Base-by-base conservation (phyloP, 2,888 invertebrate species). In the Notodonta dromedarius region DNA sequence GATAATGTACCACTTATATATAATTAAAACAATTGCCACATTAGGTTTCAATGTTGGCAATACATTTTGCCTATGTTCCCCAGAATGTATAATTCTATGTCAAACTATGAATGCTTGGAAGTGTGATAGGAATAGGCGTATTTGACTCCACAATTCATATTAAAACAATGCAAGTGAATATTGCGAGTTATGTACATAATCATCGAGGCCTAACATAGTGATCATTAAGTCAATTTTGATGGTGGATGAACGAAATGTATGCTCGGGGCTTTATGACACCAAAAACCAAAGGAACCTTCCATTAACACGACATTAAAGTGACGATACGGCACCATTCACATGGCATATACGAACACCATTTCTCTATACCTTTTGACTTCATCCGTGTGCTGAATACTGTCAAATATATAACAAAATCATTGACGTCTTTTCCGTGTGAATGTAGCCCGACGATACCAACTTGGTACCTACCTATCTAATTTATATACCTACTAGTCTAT, bases 211-310 rank as follows among this genome's bases (percentile, higher is more conserved):
- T 70, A 71, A 69, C 60, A 73, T 80, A 78, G 73, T 77, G 73
- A 78, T 73, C 68, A 71, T 74, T 70, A 65, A 61, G 79, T 83
- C 78, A 78, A 77, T 82, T 83, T 76, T 82, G 71, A 76, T 77
- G 74, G 59, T 65, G 58, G 61, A 62, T 46, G 56, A 40, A 54
- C 51, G 50, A 61, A 61, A 59, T 59, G 62, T 58, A 44, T 32
- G 48, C 58, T 54, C 48, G 50, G 65, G 66, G 68, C 69, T 75
- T 74, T 73, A 73, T 67, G 75, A 71, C 63, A 61, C 54, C 65
- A 62, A 55, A 62, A 73, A 57, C 60, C 58, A 59, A 65, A 65
- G 55, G 60, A 62, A 59, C 61, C 65, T 62, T 58, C 60, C 59
- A 63, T 66, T 60, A 63, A 48, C 62, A 63, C 59, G 67, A 63